Percentiles rank a stretch among this genome's conserved stretches.
These are phyloP conservation scores for Lasius platythorax DNA, from an alignment of 2,888 invertebrate genomes.

Conservation along the genomic window DNA sequence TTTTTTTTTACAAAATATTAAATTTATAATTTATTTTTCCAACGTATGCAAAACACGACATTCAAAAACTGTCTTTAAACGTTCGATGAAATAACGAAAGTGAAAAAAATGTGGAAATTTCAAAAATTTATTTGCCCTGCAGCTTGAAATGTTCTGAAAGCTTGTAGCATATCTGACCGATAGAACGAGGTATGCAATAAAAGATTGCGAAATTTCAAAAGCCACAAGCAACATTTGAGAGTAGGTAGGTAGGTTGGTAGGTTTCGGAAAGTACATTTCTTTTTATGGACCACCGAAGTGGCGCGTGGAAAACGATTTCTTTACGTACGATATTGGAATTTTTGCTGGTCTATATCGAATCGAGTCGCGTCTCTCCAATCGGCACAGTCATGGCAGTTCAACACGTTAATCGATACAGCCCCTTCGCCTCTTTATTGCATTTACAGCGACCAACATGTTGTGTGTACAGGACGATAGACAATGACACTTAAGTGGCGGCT, in stretches of 20 bases:
- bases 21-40: not conserved
- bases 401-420: slow-evolving; percentile 53
- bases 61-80: not conserved
- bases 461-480: not conserved
- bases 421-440: slow-evolving; percentile 26
- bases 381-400: not conserved
- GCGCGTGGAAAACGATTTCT: slow-evolving; percentile 56
- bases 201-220: not conserved
- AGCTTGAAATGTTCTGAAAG: not conserved
- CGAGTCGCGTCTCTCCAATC: slow-evolving; percentile 36
- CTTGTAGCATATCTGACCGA: not conserved
- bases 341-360: slow-evolving; percentile 51
- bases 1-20: not conserved
- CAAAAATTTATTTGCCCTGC: not conserved
- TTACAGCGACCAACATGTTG: slow-evolving; percentile 16
- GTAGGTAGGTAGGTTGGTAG: not conserved
- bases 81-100: not conserved
- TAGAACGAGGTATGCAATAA: not conserved
- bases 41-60: not conserved
- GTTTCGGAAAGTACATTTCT: slow-evolving; percentile 34
- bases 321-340: slow-evolving; percentile 62
- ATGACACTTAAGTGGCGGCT: slow-evolving; percentile 27
- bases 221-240: not conserved
- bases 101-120: not conserved
- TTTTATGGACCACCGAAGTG: not conserved